Evolutionary conservation across 2,888 invertebrate species (phyloP).

Genomic region (Scaptomyza flava): DNA sequence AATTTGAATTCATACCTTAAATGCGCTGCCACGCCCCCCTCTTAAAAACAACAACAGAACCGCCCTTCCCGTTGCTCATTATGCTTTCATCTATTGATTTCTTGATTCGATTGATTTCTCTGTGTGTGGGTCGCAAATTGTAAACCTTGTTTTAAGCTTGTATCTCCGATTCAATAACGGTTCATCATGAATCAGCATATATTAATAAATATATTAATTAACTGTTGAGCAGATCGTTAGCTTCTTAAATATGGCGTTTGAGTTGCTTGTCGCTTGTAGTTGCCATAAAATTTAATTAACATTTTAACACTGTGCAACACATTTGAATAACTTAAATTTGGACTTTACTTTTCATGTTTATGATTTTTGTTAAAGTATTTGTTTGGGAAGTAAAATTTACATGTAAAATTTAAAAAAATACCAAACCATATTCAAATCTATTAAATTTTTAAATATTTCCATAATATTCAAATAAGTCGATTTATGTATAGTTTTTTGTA

Average conservation of each 20-base stretch:
- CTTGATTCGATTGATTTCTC: conserved; percentile 2
- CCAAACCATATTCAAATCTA: no score
- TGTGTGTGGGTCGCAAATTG: conserved; percentile 45
- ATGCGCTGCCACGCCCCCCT: conserved; percentile 59
- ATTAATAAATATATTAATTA: conserved; percentile 66
- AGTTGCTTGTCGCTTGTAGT: conserved; percentile 45
- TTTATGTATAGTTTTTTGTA: no score
- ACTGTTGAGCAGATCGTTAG: conserved; percentile 69
- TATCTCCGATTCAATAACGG: conserved; percentile 16
- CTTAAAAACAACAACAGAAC: conserved; percentile 6
- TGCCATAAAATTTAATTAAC: conserved; percentile 59
- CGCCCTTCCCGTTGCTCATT: conserved; percentile 17
- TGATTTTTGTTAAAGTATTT: no score
- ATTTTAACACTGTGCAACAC: conserved; percentile 38
- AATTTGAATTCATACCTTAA: conserved; percentile 61
- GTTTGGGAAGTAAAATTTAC: no score
- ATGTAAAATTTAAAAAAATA: no score
- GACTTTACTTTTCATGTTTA: no score
- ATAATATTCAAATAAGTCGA: no score
- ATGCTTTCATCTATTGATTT: conserved; percentile 3
- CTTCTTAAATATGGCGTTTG: conserved; percentile 52
- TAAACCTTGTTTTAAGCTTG: background rate
- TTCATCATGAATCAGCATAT: conserved; percentile 71
- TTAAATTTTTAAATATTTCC: no score
- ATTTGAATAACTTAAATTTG: no score